phyloP scores from a whole-genome alignment of 2,113 vertebrate species.

The Lepisosteus osseus region DNA sequence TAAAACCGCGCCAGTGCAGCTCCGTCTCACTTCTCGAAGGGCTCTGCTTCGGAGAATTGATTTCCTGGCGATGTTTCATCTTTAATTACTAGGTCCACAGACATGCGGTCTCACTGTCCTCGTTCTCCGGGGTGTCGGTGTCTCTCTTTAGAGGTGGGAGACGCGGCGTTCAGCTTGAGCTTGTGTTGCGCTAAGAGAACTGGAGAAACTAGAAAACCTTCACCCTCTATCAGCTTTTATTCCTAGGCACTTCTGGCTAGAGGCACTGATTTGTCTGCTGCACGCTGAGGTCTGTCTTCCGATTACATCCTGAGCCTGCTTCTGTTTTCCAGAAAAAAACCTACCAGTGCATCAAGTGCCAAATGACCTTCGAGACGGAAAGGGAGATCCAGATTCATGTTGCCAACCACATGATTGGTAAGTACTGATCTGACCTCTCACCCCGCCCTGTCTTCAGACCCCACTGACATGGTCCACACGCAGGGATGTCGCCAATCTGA shows the following conservation, averaged over 20 bases:
- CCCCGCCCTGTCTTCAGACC: too few relatives aligned
- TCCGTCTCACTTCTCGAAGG: conserved; percentile 34
- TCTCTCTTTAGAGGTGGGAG: conserved; percentile 56
- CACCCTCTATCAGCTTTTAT: not conserved
- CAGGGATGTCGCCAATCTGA: too few relatives aligned
- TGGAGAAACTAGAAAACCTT: conserved; percentile 17
- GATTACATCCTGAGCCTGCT: conserved; percentile 18
- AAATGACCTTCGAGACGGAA: conserved; percentile 99
- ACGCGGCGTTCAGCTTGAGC: conserved; percentile 43
- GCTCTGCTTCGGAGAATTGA: conserved; percentile 24
- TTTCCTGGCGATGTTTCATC: conserved; percentile 24
- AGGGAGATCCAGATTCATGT: conserved; percentile 98
- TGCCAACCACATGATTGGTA: conserved; percentile 99
- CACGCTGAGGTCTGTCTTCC: conserved; percentile 37
- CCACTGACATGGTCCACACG: too few relatives aligned
- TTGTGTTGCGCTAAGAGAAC: too few relatives aligned
- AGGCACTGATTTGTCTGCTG: conserved; percentile 19
- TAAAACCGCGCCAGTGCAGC: conserved; percentile 18
- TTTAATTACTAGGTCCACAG: conserved; percentile 29
- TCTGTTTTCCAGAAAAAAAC: conserved; percentile 88
- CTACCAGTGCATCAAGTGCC: conserved; percentile 99
- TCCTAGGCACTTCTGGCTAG: not conserved
- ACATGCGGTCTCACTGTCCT: conserved; percentile 33
- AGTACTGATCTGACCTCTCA: conserved; percentile 48
- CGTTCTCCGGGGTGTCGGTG: conserved; percentile 54